Base-by-base conservation (phyloP, 2,888 invertebrate species). In the Cartodere bifasciata region DNA sequence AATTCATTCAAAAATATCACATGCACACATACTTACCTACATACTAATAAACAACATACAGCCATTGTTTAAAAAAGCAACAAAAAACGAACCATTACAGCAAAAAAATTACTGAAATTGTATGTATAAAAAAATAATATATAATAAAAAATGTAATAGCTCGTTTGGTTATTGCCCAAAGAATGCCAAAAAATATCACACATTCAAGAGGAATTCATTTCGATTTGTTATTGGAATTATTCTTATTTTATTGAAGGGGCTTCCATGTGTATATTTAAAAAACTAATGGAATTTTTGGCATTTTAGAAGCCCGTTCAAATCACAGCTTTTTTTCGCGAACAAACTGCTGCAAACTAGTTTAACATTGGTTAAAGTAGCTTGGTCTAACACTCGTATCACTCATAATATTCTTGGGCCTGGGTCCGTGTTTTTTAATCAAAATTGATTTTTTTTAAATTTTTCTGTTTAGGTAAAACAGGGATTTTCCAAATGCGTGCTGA, bases 241-340 rank as follows among this genome's bases (percentile, higher is more conserved):
- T 54, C 54, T 56, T 55, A 55, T 46, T 42, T 53, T 49, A 54
- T 57, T 57, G 56, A 50, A 53, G 49, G 52, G 53, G 55, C 55
- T 55, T 56, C 55, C 42, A 36, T 39, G 39, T 41, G 40, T 39
- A 42, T 40, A 41, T 37, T 37, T 37, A 36, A 34, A n/a, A 39
- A 36, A 42, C 45, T 45, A 49, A 46, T 50, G 48, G 49, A 48
- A 50, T 42, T 51, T 55, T 57, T 57, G 55, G 57, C 56, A 56
- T 54, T 25, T 34, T 32, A 44, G 56, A 61, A 61, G 56, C 62
- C 57, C 56, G 57, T 60, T 54, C 63, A 61, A 62, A 63, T 63
- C 63, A 63, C 63, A 63, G 63, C 56, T 59, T 56, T 50, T 53
- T 53, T 37, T 37, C 41, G 25, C 35, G 31, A 35, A 30, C 35